Conservation (phyloP, 2,113 vertebrate species). For the Psettodes erumei region DNA sequence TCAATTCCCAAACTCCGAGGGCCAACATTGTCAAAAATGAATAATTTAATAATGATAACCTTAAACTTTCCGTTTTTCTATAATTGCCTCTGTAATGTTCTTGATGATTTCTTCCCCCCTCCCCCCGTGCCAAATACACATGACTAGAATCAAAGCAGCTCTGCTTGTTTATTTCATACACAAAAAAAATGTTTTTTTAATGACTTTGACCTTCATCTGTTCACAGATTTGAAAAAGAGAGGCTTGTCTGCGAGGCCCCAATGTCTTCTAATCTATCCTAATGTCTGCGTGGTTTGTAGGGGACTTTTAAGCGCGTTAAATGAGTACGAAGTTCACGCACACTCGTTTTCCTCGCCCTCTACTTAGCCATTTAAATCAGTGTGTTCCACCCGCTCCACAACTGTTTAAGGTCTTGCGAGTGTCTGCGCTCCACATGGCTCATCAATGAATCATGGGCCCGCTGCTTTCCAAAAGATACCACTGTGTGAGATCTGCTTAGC, state of each 20-base stretch:
- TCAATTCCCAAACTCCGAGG: slow-evolving; percentile 70
- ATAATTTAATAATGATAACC: slow-evolving; percentile 73
- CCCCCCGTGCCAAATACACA: slow-evolving; percentile 10
- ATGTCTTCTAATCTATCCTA: slow-evolving; percentile 14
- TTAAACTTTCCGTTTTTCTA: slow-evolving; percentile 68
- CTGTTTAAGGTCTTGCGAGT: slow-evolving; percentile 56
- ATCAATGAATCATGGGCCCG: slow-evolving; percentile 75
- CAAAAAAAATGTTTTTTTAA: slow-evolving; percentile 21
- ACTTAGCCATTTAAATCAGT: slow-evolving; percentile 34
- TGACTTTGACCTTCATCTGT: slow-evolving; percentile 49
- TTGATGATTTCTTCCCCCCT: slow-evolving; percentile 28
- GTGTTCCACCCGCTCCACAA: slow-evolving; percentile 50
- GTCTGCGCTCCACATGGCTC: slow-evolving; percentile 74
- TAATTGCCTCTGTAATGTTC: slow-evolving; percentile 67
- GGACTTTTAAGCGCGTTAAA: slow-evolving; percentile 30
- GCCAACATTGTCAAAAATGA: slow-evolving; percentile 71
- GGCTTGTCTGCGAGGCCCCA: not conserved
- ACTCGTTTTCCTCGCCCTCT: slow-evolving; percentile 25
- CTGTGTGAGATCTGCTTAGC: slow-evolving; percentile 74
- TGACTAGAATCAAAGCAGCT: slow-evolving; percentile 49
- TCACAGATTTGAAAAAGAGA: slow-evolving; percentile 34
- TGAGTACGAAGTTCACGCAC: not conserved
- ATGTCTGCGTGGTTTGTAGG: slow-evolving; percentile 18
- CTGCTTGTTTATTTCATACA: slow-evolving; percentile 56
- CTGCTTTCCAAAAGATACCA: slow-evolving; percentile 70